These are phyloP conservation scores for Cyrtorhinus lividipennis DNA, from an alignment of 1,140 invertebrate species.

Conservation along the genomic window DNA sequence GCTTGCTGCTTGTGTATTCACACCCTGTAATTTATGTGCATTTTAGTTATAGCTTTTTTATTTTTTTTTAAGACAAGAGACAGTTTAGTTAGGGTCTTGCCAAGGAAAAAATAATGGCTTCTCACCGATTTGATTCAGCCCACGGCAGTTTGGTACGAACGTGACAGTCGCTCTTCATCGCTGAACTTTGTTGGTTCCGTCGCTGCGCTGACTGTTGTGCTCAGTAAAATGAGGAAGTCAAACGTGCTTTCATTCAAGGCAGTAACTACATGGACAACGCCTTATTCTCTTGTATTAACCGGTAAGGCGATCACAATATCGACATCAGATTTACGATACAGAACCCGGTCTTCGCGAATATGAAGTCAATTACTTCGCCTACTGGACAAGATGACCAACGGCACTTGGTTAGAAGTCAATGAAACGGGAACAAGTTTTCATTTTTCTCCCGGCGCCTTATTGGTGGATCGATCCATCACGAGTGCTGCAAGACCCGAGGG, in stretches of 20 bases:
- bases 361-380: constrained; percentile 83
- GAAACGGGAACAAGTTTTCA: constrained; percentile 82
- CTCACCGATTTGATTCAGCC: no score
- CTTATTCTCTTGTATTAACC: constrained; percentile 71
- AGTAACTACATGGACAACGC: constrained; percentile 83
- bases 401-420: constrained; percentile 75
- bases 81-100: no score
- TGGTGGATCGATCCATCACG: constrained; percentile 76
- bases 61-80: no score
- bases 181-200: no score
- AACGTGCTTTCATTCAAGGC: constrained; percentile 45
- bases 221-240: no score
- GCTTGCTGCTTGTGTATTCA: no score
- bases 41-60: no score
- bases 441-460: constrained; percentile 79
- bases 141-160: no score
- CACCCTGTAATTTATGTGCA: no score
- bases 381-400: constrained; percentile 89
- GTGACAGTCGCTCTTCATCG: no score
- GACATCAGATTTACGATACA: constrained; percentile 65
- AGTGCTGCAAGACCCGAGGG: constrained; percentile 64
- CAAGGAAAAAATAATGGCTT: no score
- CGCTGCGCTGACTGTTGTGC: no score
- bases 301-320: constrained; percentile 75
- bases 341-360: constrained; percentile 75